phyloP scores from a whole-genome alignment of 2,797 vertebrate species.

The Pagetopsis macropterus region DNA sequence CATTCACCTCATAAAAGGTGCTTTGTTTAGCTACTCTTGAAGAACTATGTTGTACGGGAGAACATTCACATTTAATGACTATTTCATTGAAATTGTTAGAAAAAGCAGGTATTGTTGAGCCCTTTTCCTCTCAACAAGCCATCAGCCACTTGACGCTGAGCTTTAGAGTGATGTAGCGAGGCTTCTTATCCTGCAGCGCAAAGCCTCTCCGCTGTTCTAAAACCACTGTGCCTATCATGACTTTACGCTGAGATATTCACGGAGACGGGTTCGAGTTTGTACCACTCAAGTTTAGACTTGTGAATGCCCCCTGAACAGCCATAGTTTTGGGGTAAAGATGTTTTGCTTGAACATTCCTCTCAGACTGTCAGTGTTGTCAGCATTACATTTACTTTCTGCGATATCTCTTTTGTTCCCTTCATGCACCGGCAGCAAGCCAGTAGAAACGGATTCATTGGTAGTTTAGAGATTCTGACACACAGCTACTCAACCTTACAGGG shows the following conservation, averaged over 20 bases:
- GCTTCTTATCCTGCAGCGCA: conserved; percentile 18
- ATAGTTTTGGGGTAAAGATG: conserved; percentile 49
- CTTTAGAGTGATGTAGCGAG: conserved; percentile 17
- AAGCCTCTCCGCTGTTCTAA: conserved; percentile 41
- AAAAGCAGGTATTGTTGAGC: conserved; percentile 33
- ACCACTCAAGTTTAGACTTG: conserved; percentile 38
- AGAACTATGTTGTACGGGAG: conserved; percentile 5
- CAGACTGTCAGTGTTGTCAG: conserved; percentile 62
- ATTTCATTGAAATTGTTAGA: conserved; percentile 25
- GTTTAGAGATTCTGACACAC: conserved; percentile 73
- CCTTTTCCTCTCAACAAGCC: conserved; percentile 24
- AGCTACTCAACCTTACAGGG: conserved; percentile 67
- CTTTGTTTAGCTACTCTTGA: conserved; percentile 11
- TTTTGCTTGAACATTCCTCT: conserved; percentile 52
- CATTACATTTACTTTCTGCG: conserved; percentile 61
- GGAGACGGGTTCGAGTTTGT: conserved; percentile 39
- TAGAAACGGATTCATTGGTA: conserved; percentile 66
- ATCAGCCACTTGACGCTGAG: conserved; percentile 31
- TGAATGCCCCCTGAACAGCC: conserved; percentile 29
- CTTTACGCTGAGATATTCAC: conserved; percentile 32
- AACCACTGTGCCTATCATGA: conserved; percentile 28
- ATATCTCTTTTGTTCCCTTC: conserved; percentile 66
- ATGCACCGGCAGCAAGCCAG: conserved; percentile 57
- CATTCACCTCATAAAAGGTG: background rate
- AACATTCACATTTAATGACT: conserved; percentile 7